Evolutionary conservation across 2,888 invertebrate genomes (phyloP).

Genomic region (Pseudococcus longispinus): DNA sequence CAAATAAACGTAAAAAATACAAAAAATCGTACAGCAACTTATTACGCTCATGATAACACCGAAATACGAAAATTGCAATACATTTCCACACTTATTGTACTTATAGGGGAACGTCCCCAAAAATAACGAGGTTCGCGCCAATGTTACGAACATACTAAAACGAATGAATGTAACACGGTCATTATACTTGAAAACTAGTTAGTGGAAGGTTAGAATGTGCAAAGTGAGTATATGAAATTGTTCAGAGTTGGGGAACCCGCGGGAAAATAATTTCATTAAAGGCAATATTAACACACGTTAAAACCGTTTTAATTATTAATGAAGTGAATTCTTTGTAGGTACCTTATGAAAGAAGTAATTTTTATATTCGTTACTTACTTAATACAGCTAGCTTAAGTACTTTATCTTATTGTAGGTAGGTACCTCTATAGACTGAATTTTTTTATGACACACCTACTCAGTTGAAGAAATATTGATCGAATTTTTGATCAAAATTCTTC

Average conservation of each 20-base stretch:
- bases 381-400: background rate
- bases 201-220: conserved; percentile 41
- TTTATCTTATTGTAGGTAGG: background rate
- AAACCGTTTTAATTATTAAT: conserved; percentile 54
- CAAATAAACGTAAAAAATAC: background rate
- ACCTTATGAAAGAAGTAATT: conserved; percentile 6
- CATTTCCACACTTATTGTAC: conserved; percentile 23
- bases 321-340: conserved; percentile 49
- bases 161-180: conserved; percentile 20
- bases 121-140: conserved; percentile 52
- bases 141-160: conserved; percentile 53
- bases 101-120: conserved; percentile 52
- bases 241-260: conserved; percentile 48
- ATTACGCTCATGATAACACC: conserved; percentile 14
- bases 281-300: conserved; percentile 50
- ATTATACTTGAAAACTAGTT: conserved; percentile 55
- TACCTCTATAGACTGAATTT: background rate
- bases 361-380: background rate
- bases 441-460: background rate
- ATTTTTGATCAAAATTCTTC: conserved; percentile 18
- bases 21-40: conserved; percentile 1
- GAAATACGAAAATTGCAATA: conserved; percentile 44
- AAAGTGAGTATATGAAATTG: background rate
- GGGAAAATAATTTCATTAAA: conserved; percentile 56
- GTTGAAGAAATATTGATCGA: background rate